Percentiles rank a stretch among this genome's conserved stretches.
Evolutionary conservation across 2,797 vertebrate genomes (phyloP).

Genomic region (Podargus strigoides): DNA sequence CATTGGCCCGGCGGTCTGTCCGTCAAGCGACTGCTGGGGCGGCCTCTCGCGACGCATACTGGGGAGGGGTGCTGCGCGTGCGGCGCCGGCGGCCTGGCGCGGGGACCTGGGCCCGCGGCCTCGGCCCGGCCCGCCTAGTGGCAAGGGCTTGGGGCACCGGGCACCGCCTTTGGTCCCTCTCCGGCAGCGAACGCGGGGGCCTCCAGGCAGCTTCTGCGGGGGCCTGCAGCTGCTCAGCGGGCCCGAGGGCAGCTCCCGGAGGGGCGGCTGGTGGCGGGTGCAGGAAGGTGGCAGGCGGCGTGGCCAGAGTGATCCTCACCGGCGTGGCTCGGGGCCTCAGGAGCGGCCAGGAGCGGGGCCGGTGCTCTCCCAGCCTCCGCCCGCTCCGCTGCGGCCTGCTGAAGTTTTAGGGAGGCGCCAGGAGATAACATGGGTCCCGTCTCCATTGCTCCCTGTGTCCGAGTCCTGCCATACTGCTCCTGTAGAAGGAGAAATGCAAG

Average conservation of each 20-base stretch:
- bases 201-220: not conserved
- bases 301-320: fast-evolving
- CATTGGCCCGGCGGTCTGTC: not conserved
- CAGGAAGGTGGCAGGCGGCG: not conserved
- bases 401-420: fast-evolving
- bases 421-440: not conserved
- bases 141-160: too few species aligned
- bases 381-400: not conserved
- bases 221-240: not conserved
- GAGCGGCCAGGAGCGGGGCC: not conserved
- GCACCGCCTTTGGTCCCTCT: too few species aligned
- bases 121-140: too few species aligned
- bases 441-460: fast-evolving
- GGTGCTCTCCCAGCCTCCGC: not conserved
- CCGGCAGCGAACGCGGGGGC: too few species aligned
- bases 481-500: fast-evolving
- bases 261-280: not conserved
- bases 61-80: not conserved
- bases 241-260: not conserved
- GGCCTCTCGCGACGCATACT: not conserved
- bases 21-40: not conserved
- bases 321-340: not conserved
- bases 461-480: fast-evolving
- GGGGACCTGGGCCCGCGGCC: not conserved
- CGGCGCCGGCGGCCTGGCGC: not conserved